phyloP scores from a whole-genome alignment of 2,888 invertebrate genomes.

The Drosophila rellima region DNA sequence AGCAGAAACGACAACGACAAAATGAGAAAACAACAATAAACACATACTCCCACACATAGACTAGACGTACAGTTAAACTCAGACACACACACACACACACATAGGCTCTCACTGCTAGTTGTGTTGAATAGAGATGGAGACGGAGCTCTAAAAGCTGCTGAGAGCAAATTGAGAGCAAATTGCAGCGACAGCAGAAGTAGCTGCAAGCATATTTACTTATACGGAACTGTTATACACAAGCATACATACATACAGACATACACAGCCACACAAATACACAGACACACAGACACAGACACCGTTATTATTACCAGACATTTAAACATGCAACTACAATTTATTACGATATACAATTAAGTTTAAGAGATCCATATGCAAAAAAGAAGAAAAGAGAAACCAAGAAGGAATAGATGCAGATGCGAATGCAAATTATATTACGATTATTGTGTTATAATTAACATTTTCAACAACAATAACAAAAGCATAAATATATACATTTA shows the following conservation, averaged over 20 bases:
- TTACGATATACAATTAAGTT: conserved; percentile 48
- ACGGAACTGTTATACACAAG: conserved; percentile 64
- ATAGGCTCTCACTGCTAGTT: conserved; percentile 1
- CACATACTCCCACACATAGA: conserved; percentile 12
- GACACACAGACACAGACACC: conserved; percentile 42
- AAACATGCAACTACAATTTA: conserved; percentile 53
- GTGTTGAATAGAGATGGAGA: conserved; percentile 4
- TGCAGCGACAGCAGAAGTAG: conserved; percentile 25
- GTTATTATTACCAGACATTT: conserved; percentile 59
- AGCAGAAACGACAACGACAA: conserved; percentile 38
- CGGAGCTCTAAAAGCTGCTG: conserved; percentile 13
- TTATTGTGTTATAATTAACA: conserved; percentile 42
- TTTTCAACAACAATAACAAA: conserved; percentile 22
- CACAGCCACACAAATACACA: conserved; percentile 17
- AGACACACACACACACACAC: conserved; percentile 15
- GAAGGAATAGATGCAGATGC: conserved; percentile 8
- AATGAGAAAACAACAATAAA: conserved; percentile 30
- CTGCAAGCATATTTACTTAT: conserved; percentile 61
- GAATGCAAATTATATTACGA: conserved; percentile 33
- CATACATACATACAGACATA: conserved; percentile 12
- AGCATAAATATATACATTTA: conserved; percentile 20
- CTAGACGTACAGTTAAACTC: conserved; percentile 6
- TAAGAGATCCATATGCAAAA: conserved; percentile 33
- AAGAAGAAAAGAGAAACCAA: conserved; percentile 12
- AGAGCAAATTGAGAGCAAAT: conserved; percentile 26